Conservation (phyloP, 2,113 vertebrate species). For the Trichomycterus rosablanca region DNA sequence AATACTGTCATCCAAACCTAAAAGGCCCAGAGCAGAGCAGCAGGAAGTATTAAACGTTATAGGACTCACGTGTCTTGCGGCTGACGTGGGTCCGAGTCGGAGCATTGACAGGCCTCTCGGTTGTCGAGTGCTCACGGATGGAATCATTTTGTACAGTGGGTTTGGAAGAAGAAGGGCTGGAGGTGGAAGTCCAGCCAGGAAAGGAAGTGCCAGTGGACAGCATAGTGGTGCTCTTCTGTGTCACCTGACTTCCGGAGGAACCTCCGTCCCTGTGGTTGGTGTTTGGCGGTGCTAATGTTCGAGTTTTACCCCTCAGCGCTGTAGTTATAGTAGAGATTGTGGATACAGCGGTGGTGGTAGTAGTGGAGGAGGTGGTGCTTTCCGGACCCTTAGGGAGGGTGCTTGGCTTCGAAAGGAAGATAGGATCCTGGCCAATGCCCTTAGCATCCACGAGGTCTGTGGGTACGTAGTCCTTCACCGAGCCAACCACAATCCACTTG, state of each 20-base stretch:
- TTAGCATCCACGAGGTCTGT: conserved; percentile 88
- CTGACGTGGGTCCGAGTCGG: conserved; percentile 55
- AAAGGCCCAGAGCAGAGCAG: conserved; percentile 4
- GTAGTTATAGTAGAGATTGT: conserved; percentile 32
- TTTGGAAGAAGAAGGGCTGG: conserved; percentile 60
- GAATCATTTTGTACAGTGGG: conserved; percentile 68
- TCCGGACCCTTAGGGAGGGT: conserved; percentile 79
- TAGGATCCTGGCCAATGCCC: conserved; percentile 88
- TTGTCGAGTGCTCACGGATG: conserved; percentile 60
- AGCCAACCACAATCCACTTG: conserved; percentile 92
- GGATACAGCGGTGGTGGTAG: conserved; percentile 48
- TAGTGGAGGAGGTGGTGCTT: conserved; percentile 36
- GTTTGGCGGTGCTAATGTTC: conserved; percentile 60
- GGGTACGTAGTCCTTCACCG: conserved; percentile 88
- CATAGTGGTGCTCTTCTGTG: conserved; percentile 58
- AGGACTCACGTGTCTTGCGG: conserved; percentile 70
- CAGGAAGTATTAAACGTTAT: neutral
- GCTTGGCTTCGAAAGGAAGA: conserved; percentile 90
- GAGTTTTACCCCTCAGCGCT: conserved; percentile 53
- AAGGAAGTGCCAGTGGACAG: conserved; percentile 45
- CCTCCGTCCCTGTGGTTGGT: conserved; percentile 51
- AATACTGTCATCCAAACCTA: too few species aligned
- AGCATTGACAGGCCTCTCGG: conserved; percentile 53
- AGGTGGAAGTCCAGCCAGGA: conserved; percentile 47
- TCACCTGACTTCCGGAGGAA: conserved; percentile 66